Evolutionary conservation across 2,888 invertebrate species (phyloP).

Genomic region (Ophion costatus): DNA sequence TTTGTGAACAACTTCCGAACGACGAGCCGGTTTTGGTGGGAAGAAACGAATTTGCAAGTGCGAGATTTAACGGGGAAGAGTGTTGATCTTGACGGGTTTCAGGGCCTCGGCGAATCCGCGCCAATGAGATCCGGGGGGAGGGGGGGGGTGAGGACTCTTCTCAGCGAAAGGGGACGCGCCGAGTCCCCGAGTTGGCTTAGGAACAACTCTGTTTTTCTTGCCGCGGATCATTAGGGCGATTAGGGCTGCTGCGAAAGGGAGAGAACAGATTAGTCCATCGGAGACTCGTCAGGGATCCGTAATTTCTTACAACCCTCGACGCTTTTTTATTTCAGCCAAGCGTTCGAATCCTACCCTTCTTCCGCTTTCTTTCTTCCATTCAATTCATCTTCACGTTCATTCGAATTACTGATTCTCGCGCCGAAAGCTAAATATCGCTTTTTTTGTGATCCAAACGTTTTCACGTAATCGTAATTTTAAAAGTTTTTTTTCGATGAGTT

Average conservation of each 20-base stretch:
- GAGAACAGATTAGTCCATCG: constrained; percentile 79
- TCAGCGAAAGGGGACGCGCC: constrained; percentile 72
- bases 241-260: constrained; percentile 80
- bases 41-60: constrained; percentile 64
- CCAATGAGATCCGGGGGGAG: constrained; percentile 69
- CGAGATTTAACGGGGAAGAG: constrained; percentile 71
- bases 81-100: constrained; percentile 73
- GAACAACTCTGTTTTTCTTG: constrained; percentile 81
- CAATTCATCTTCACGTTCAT: constrained; percentile 17
- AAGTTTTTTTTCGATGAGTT: background rate
- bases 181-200: constrained; percentile 80
- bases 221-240: constrained; percentile 83
- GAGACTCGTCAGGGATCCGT: constrained; percentile 30
- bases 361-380: constrained; percentile 24
- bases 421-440: background rate
- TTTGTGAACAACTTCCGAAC: background rate
- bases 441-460: background rate
- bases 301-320: constrained; percentile 58
- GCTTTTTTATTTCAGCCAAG: constrained; percentile 47
- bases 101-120: constrained; percentile 68
- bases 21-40: background rate
- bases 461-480: background rate
- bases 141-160: constrained; percentile 72
- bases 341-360: constrained; percentile 45
- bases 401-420: constrained; percentile 27